Evolutionary conservation across 1,140 invertebrate species (phyloP), one percentile per base, ranked within the genome.

Genomic region (Chymomyza costata): DNA sequence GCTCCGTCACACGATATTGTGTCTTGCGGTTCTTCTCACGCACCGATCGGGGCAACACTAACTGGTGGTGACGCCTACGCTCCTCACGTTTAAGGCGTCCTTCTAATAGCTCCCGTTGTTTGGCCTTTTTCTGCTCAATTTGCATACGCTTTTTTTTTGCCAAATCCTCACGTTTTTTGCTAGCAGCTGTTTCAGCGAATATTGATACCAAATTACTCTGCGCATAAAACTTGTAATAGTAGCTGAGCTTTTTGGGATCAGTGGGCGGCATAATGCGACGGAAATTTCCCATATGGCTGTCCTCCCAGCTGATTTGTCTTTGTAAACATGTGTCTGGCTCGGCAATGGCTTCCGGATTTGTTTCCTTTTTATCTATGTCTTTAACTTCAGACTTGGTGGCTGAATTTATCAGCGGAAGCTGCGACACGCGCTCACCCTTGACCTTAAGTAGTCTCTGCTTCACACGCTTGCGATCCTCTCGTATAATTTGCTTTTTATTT

Each of bases 291-390:
- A 93, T 87, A 82, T 95, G 91, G 19, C 89, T 87, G 65, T 91
- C 89, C 82, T 95, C 94, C 90, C 93, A 95, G 62, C 90, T 87
- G 54, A 91, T 89, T 71, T 93, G 91, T 43, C n/a, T n/a, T n/a
- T n/a, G n/a, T n/a, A n/a, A n/a, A n/a, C n/a, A n/a, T 88, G 89
- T 34, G 90, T n/a, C 86, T 83, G 88, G 85, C 1, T 86, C 85
- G 46, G 78, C 86, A 2, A 35, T 3, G 6, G 21, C 17, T 5
- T 40, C 47, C 0, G 21, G 1, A 6, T 28, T 15, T 3, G 51
- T 13, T 0, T 40, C 38, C 7, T 21, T 32, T n/a, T n/a, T n/a
- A n/a, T n/a, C n/a, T n/a, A n/a, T n/a, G n/a, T n/a, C n/a, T n/a
- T n/a, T n/a, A n/a, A n/a, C n/a, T n/a, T n/a, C n/a, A n/a, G n/a